Conservation (phyloP, 2,888 invertebrate species). For the Drosophila kambysellisi region DNA sequence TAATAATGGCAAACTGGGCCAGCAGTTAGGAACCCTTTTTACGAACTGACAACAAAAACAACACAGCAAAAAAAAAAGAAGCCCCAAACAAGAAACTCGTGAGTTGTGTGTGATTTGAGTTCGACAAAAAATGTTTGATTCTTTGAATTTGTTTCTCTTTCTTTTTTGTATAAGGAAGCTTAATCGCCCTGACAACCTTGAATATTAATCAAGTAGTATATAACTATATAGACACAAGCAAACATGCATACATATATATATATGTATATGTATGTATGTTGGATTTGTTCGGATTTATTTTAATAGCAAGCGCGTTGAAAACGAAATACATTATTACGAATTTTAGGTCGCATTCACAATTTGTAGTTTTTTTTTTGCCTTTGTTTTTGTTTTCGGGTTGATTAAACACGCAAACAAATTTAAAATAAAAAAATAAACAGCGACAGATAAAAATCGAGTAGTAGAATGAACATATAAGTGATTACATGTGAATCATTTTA, state of each 20-base stretch:
- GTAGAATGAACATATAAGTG: constrained; percentile 6
- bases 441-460: constrained; percentile 10
- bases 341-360: constrained; percentile 20
- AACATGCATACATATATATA: background rate
- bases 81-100: constrained; percentile 12
- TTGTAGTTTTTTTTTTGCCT: constrained; percentile 3
- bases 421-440: constrained; percentile 9
- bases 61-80: background rate
- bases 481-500: constrained; percentile 10
- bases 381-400: constrained; percentile 21
- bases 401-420: constrained; percentile 32
- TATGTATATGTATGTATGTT: constrained; percentile 12
- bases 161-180: constrained; percentile 49
- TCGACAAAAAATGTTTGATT: constrained; percentile 47
- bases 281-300: background rate
- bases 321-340: constrained; percentile 30
- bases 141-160: constrained; percentile 42
- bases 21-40: background rate
- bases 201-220: constrained; percentile 53
- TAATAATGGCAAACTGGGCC: background rate
- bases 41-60: background rate
- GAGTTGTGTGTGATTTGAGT: constrained; percentile 14
- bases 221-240: constrained; percentile 13
- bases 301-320: constrained; percentile 32
- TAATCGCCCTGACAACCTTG: constrained; percentile 44